These are phyloP conservation scores for Sthenelais limicola DNA, from an alignment of 2,888 invertebrate genomes.

Conservation along the genomic window DNA sequence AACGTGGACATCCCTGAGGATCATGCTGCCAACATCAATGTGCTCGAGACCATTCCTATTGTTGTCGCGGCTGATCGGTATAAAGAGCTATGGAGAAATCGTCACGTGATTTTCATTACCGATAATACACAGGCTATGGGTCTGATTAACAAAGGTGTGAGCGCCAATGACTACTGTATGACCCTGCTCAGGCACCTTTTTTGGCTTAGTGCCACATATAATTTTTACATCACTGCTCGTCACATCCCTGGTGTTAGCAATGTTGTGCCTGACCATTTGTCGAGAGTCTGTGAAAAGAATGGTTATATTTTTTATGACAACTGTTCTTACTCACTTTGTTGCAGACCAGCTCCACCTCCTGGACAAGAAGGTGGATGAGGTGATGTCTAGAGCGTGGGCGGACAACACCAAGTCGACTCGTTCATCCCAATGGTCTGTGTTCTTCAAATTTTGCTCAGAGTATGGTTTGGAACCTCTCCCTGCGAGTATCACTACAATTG, in stretches of 20 bases:
- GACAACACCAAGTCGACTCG: neutral
- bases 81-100: neutral
- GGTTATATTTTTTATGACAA: neutral
- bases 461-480: neutral
- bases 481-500: neutral
- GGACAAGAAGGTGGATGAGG: neutral
- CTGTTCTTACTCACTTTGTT: neutral
- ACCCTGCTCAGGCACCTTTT: neutral
- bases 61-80: neutral
- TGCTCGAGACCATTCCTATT: neutral
- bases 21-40: neutral
- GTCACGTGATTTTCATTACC: neutral
- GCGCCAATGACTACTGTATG: neutral
- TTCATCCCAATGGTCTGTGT: neutral
- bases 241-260: neutral
- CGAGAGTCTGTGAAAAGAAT: neutral
- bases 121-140: neutral
- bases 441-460: neutral
- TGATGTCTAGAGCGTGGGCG: neutral
- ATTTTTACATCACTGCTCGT: neutral
- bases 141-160: neutral
- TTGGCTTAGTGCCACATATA: neutral
- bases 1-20: neutral
- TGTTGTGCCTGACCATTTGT: neutral
- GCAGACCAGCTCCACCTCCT: neutral